Base-by-base conservation (phyloP, 2,888 invertebrate species). In the Drosophila heteroneura region DNA sequence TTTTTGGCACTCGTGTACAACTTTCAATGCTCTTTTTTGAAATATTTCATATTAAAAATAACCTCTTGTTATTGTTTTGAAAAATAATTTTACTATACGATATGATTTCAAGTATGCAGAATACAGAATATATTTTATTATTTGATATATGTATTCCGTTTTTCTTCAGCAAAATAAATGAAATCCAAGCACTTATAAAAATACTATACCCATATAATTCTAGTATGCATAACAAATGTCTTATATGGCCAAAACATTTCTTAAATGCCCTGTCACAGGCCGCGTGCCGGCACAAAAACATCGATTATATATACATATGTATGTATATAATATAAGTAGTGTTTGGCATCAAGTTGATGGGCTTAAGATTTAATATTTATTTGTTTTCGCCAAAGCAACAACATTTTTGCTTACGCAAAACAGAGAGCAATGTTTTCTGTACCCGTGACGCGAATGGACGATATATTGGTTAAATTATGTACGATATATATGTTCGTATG, bases 321-420 rank as follows among this genome's bases (percentile, higher is more conserved):
- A 53, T 54, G 66, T n/a, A n/a, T n/a, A 16, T 33, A 35, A 22
- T 30, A 58, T 51, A 53, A 44, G 49, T 33, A 56, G 60, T 69
- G 60, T 41, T 56, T 62, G 53, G 67, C 66, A 68, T 70, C 47
- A 81, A 78, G 70, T 85, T 85, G 74, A 89, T 89, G 82, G 78
- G 80, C 73, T 89, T 85, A 89, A 81, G 76, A 76, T 83, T 78
- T 73, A 63, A 77, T 87, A 91, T 91, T 86, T 91, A 91, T 87
- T 87, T 91, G 82, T 84, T 89, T 79, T 83, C 73, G 70, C 73
- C 75, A 67, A 73, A 79, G 59, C 60, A 63, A 60, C 59, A 65
- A 62, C 70, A 69, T 64, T 74, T 75, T 71, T 90, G 85, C 85
- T 85, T 90, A 83, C 85, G 85, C 75, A 85, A 80, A 90, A 68